phyloP scores from a whole-genome alignment of 2,797 vertebrate species.

The Schizothorax lantsangensis region DNA sequence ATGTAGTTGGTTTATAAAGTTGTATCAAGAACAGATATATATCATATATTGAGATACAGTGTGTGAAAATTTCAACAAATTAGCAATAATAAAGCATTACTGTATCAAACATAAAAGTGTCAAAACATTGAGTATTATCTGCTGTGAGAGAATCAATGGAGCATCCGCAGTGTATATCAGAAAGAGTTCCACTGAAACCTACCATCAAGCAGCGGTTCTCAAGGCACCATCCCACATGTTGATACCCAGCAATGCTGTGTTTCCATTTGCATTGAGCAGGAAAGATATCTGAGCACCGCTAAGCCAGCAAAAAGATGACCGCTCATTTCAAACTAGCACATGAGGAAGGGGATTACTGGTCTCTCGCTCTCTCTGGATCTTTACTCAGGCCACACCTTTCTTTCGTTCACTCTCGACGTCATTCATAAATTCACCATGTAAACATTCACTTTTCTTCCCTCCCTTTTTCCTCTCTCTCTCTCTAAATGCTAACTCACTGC shows the following conservation, averaged over 20 bases:
- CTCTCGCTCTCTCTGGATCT: conserved; percentile 73
- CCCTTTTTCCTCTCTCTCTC: background rate
- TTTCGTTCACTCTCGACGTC: conserved; percentile 45
- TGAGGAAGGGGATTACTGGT: conserved; percentile 72
- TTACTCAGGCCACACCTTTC: conserved; percentile 78
- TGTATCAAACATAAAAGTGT: background rate
- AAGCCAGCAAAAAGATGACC: conserved; percentile 49
- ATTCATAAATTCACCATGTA: conserved; percentile 55
- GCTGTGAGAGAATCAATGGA: conserved; percentile 5
- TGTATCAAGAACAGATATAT: background rate
- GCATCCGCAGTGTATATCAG: background rate
- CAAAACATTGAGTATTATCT: background rate
- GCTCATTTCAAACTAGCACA: conserved; percentile 44
- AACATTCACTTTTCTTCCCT: conserved; percentile 22
- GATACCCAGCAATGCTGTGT: conserved; percentile 53
- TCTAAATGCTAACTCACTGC: conserved; percentile 84
- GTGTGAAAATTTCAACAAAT: background rate
- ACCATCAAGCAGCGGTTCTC: conserved; percentile 65
- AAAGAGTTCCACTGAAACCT: conserved; percentile 33
- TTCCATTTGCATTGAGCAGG: conserved; percentile 13
- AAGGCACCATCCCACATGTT: conserved; percentile 70
- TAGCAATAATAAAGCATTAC: background rate
- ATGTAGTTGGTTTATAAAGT: background rate
- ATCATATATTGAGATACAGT: background rate
- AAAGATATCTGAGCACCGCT: conserved; percentile 24